These are phyloP conservation scores for Plagodis pulveraria DNA, from an alignment of 2,888 invertebrate genomes.

Conservation along the genomic window DNA sequence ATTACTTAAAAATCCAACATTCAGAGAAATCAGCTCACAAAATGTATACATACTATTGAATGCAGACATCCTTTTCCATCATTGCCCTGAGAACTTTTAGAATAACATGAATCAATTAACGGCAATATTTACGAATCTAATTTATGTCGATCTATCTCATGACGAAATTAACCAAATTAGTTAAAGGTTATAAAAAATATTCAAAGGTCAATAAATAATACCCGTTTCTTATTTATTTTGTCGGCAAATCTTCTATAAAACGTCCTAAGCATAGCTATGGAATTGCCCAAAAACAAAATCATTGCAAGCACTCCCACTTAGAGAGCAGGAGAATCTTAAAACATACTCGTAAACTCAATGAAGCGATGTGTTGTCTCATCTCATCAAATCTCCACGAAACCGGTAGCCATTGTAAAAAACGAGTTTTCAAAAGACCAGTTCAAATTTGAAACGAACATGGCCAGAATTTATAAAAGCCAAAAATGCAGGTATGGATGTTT, in stretches of 20 bases:
- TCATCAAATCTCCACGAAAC: constrained; percentile 37
- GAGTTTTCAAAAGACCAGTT: constrained; percentile 37
- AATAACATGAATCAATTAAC: too few species aligned
- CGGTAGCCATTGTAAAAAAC: constrained; percentile 41
- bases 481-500: constrained; percentile 30
- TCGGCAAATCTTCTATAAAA: constrained; percentile 18
- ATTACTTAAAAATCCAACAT: too few species aligned
- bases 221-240: constrained; percentile 8
- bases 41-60: too few species aligned
- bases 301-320: constrained; percentile 17
- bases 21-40: too few species aligned
- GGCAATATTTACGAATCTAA: too few species aligned
- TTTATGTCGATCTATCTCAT: too few species aligned
- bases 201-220: neutral
- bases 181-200: too few species aligned
- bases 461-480: constrained; percentile 25
- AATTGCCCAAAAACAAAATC: constrained; percentile 17
- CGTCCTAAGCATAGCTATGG: constrained; percentile 1
- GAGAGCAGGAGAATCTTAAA: constrained; percentile 22
- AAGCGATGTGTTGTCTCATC: constrained; percentile 37
- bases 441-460: constrained; percentile 32
- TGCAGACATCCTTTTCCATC: too few species aligned
- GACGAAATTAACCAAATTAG: too few species aligned
- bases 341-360: constrained; percentile 33
- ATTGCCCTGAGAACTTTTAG: too few species aligned